These are phyloP conservation scores for Temnothorax rugatulus DNA, from an alignment of 2,888 invertebrate genomes.

Conservation along the genomic window DNA sequence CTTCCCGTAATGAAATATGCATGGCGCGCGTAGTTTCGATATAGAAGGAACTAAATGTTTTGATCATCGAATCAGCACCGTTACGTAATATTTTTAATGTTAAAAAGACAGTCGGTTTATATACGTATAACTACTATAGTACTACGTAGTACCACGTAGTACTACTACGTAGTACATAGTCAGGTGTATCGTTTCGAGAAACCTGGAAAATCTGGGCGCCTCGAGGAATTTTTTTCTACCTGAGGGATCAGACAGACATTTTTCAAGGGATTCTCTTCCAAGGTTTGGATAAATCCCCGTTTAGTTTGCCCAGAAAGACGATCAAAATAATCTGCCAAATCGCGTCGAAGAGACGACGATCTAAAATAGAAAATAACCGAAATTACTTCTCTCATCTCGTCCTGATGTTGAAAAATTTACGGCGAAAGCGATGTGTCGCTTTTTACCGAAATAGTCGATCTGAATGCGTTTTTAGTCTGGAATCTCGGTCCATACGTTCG, in stretches of 20 bases:
- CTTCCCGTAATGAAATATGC: slow-evolving; percentile 10
- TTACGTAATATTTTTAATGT: not conserved
- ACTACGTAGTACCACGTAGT: too few species aligned
- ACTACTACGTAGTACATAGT: not conserved
- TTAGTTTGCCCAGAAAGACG: not conserved
- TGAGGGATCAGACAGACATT: not conserved
- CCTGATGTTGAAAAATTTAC: not conserved
- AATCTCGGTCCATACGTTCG: slow-evolving; percentile 18
- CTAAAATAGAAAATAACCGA: not conserved
- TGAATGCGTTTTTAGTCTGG: slow-evolving; percentile 34
- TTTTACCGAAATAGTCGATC: slow-evolving; percentile 38
- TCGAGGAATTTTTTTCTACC: not conserved
- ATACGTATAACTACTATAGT: not conserved
- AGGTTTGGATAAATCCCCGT: not conserved
- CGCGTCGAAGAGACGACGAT: not conserved
- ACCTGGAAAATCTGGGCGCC: not conserved
- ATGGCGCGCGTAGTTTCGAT: not conserved
- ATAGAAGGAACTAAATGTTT: slow-evolving; percentile 2
- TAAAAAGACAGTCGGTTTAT: not conserved
- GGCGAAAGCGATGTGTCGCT: not conserved
- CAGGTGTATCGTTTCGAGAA: not conserved
- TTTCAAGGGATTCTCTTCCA: not conserved
- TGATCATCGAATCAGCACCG: not conserved
- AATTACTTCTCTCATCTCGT: not conserved
- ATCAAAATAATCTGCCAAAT: not conserved